Percentiles rank a stretch among this genome's conserved stretches.
These are phyloP conservation scores for Eriosoma lanigerum DNA, from an alignment of 1,140 invertebrate genomes.

Conservation along the genomic window DNA sequence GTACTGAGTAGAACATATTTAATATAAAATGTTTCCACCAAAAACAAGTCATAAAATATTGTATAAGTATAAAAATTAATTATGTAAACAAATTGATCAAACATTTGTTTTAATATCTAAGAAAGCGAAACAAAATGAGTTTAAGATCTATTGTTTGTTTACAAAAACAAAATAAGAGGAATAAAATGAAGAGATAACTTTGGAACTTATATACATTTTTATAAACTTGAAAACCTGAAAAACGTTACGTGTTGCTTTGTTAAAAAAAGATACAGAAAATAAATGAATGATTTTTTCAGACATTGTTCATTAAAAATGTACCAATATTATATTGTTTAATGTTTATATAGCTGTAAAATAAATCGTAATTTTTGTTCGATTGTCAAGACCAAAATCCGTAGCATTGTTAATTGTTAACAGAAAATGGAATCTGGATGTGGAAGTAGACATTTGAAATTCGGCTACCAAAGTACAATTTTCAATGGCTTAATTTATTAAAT, in stretches of 20 bases:
- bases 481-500: not conserved
- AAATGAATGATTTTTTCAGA: not conserved
- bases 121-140: too few relatives aligned
- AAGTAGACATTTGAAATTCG: not conserved
- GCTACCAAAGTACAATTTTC: not conserved
- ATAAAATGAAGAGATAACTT: too few relatives aligned
- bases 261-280: not conserved
- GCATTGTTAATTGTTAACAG: not conserved
- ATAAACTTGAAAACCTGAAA: not conserved
- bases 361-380: not conserved
- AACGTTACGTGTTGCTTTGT: not conserved
- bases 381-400: not conserved
- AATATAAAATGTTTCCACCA: too few relatives aligned
- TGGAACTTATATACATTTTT: too few relatives aligned
- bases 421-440: not conserved
- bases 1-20: too few relatives aligned
- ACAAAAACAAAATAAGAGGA: too few relatives aligned
- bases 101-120: too few relatives aligned
- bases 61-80: too few relatives aligned
- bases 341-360: not conserved
- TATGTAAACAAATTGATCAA: too few relatives aligned
- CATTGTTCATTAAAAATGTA: not conserved
- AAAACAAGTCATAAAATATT: too few relatives aligned
- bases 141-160: too few relatives aligned
- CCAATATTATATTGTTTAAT: not conserved